phyloP scores from a whole-genome alignment of 30 jellyfish, hydroid and myxozoan species.

The Cassiopea xamachana region DNA sequence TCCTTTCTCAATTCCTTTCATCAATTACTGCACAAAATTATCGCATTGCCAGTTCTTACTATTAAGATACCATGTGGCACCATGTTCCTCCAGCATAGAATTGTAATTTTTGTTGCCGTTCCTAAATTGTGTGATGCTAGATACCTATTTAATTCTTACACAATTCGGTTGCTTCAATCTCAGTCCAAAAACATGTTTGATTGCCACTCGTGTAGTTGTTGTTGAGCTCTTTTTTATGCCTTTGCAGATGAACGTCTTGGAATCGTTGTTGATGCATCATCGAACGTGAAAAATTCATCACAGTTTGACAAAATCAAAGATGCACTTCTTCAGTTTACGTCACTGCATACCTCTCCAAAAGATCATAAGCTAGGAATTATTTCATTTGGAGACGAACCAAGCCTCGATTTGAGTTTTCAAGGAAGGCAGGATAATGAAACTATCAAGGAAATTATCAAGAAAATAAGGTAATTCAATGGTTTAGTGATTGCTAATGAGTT shows the following conservation, averaged over 20 bases:
- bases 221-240: neutral
- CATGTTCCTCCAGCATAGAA: no score
- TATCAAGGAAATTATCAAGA: slow-evolving; percentile 17
- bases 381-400: slow-evolving; percentile 51
- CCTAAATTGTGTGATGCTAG: no score
- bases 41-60: no score
- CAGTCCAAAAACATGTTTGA: no score
- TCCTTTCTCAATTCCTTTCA: no score
- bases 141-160: no score
- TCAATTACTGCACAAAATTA: no score
- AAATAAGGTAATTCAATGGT: slow-evolving; percentile 32
- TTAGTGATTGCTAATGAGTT: no score
- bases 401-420: slow-evolving; percentile 56
- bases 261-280: slow-evolving; percentile 52
- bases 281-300: slow-evolving; percentile 45
- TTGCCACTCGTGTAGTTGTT: no score
- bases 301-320: slow-evolving; percentile 25
- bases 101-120: no score
- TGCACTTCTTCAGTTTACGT: slow-evolving; percentile 20
- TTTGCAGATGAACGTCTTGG: slow-evolving; percentile 51
- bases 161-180: no score
- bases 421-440: slow-evolving; percentile 42
- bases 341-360: slow-evolving; percentile 61
- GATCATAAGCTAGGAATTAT: slow-evolving; percentile 46
- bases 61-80: no score